Evolutionary conservation across 2,113 vertebrate genomes (phyloP), one percentile per base, ranked within the genome.

Genomic region (Carassius auratus): DNA sequence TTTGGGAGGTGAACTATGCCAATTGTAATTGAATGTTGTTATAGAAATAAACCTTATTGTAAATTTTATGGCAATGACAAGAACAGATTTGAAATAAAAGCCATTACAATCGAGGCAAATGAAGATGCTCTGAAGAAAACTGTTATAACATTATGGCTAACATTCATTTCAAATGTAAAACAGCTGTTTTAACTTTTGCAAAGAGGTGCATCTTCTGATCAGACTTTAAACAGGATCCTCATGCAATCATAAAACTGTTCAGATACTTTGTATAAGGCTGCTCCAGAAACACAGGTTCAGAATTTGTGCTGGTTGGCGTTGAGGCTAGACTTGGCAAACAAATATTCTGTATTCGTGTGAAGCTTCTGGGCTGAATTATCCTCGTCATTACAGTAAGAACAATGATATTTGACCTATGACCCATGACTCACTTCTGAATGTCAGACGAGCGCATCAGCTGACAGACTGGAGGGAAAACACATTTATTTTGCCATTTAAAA

Each of bases 401-500:
- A 77, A 21, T 57, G 19, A 55, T 55, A 36, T 33, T 77, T 77
- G 75, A 77, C 50, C 75, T 12, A 77, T 77, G 50, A 77, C 75
- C 75, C 75, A 77, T 76, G 74, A 76, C n/a, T 76, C 48, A 76
- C 50, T 30, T 26, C 26, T 12, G 23, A 76, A 76, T 55, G 50
- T 76, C 75, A 33, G 75, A 55, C 8, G 9, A 23, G 14, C 21
- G 50, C 30, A 57, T 57, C 50, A 36, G 50, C 30, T 57, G 17
- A 38, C 33, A 71, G 17, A 71, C 68, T 38, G 30, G 8, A 36
- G 66, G 66, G 38, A 36, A 69, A 69, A 19, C 64, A 69, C 6
- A 0, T 57, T 57, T 17, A 55, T 55, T 59, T 59, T 21, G 17
- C 57, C 57, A 21, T 21, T 59, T 8, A 21, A 59, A 59, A 57